These are phyloP conservation scores for Cepphus grylle DNA, from an alignment of 2,113 vertebrate genomes.

Conservation along the genomic window DNA sequence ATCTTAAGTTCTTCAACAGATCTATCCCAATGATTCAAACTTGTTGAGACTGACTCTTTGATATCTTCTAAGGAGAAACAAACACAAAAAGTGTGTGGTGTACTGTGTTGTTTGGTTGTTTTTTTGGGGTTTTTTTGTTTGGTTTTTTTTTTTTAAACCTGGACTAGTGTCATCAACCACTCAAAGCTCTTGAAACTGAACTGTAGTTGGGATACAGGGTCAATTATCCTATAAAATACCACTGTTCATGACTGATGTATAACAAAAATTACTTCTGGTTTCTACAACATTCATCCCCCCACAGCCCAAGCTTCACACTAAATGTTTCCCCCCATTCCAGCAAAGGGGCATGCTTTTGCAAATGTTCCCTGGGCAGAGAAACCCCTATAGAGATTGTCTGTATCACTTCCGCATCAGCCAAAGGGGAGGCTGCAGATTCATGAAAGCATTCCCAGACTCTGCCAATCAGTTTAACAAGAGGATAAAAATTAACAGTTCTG, in stretches of 20 bases:
- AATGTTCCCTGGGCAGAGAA: neutral
- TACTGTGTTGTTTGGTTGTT: neutral
- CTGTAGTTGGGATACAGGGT: neutral
- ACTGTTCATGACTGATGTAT: neutral
- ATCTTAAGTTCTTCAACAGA: neutral
- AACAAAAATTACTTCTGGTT: neutral
- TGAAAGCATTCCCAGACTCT: neutral
- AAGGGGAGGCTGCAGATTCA: neutral
- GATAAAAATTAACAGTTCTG: conserved; percentile 37
- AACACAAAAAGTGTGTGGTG: neutral
- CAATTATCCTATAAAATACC: neutral
- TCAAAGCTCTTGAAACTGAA: neutral
- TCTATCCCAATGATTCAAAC: neutral
- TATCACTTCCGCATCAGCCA: neutral
- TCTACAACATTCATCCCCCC: neutral
- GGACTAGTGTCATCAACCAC: neutral
- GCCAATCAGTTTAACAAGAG: conserved; percentile 27
- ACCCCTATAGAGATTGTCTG: neutral
- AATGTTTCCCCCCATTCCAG: neutral
- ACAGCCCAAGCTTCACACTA: neutral
- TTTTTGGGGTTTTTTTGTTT: too few species aligned
- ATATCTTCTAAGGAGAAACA: neutral
- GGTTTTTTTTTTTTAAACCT: neutral
- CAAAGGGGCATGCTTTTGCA: neutral
- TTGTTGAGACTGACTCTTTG: neutral